Conservation (phyloP, 2,888 invertebrate species). For the Nomada flava region DNA sequence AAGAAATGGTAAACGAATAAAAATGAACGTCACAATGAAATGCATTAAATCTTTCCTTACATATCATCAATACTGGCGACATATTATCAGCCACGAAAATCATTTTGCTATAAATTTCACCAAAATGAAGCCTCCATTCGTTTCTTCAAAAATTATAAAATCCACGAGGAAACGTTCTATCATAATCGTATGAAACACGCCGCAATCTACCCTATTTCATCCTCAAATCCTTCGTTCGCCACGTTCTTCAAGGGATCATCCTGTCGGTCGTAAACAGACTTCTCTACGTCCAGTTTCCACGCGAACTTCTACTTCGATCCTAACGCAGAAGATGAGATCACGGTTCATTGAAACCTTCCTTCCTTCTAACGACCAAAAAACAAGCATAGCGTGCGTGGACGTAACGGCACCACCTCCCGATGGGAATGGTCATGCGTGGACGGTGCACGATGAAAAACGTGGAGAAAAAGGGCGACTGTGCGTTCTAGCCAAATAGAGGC, state of each 20-base stretch:
- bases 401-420: constrained; percentile 46
- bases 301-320: constrained; percentile 3
- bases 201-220: neutral
- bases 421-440: constrained; percentile 32
- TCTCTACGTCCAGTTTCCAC: neutral
- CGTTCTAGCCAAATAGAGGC: constrained; percentile 34
- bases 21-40: neutral
- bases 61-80: too few species aligned
- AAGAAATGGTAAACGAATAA: neutral
- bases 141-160: neutral
- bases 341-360: constrained; percentile 27
- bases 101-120: neutral
- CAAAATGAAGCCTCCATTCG: neutral
- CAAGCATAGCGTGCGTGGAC: constrained; percentile 21
- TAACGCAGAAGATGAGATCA: constrained; percentile 33
- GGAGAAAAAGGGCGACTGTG: constrained; percentile 7
- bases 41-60: neutral
- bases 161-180: neutral
- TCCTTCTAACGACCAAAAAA: constrained; percentile 48
- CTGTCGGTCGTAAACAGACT: constrained; percentile 10
- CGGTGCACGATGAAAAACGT: neutral
- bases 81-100: too few species aligned
- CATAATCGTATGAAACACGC: neutral
- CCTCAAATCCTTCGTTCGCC: neutral
- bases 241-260: constrained; percentile 10